phyloP scores from a whole-genome alignment of 2,888 invertebrate species.

The Apotomis capreana region DNA sequence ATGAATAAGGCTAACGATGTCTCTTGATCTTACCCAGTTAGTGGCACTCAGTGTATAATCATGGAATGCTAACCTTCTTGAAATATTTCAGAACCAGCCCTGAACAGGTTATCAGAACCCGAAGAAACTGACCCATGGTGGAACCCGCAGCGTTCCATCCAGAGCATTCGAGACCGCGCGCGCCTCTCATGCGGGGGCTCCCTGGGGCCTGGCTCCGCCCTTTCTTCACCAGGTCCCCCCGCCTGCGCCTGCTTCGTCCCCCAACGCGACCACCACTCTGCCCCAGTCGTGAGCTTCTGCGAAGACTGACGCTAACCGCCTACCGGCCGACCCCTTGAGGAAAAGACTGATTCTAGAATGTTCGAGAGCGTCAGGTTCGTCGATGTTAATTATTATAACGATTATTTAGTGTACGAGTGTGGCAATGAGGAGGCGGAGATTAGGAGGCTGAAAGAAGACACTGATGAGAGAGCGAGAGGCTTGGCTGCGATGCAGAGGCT shows the following conservation, averaged over 20 bases:
- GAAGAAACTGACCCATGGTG: constrained; percentile 58
- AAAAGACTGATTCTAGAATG: constrained; percentile 42
- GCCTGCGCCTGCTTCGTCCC: constrained; percentile 77
- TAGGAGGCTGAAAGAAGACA: constrained; percentile 51
- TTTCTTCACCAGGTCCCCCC: constrained; percentile 74
- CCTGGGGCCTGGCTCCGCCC: constrained; percentile 70
- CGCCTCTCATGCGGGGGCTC: constrained; percentile 74
- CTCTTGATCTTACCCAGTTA: too few relatives aligned
- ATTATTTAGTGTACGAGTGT: constrained; percentile 40
- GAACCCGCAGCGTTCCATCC: constrained; percentile 63
- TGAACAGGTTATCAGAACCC: constrained; percentile 51
- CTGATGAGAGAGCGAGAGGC: constrained; percentile 56
- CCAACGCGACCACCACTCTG: constrained; percentile 80
- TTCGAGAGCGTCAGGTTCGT: constrained; percentile 14
- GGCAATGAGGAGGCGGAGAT: constrained; percentile 44
- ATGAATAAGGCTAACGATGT: too few relatives aligned
- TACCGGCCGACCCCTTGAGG: constrained; percentile 49
- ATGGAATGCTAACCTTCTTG: background rate
- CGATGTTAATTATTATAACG: constrained; percentile 40
- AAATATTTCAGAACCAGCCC: constrained; percentile 60
- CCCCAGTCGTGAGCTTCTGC: constrained; percentile 85
- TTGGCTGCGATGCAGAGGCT: constrained; percentile 63
- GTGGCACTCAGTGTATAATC: too few relatives aligned
- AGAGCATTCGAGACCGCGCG: constrained; percentile 71
- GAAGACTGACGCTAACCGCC: constrained; percentile 77